Conservation (phyloP, 2,113 vertebrate genomes). For the Psilopogon haemacephalus region DNA sequence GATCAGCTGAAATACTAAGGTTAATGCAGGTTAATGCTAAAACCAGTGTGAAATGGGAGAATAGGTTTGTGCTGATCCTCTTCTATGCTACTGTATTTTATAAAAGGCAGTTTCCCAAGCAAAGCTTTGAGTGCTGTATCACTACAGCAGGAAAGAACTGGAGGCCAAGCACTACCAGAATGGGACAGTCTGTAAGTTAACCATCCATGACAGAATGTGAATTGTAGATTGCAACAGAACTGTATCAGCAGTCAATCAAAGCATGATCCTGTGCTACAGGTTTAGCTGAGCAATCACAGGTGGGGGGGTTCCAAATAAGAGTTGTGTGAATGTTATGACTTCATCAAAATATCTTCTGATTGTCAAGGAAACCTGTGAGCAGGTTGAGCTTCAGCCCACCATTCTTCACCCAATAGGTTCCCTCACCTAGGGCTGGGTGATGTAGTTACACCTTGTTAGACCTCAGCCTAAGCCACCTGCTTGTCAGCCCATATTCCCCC, state of each 20-base stretch:
- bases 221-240: background rate
- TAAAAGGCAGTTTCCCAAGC: background rate
- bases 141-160: background rate
- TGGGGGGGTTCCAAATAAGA: background rate
- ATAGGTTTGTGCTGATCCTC: background rate
- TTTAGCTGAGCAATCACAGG: background rate
- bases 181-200: background rate
- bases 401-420: background rate
- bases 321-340: background rate
- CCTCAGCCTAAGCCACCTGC: background rate
- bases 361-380: background rate
- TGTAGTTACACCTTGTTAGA: background rate
- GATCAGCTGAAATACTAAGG: background rate
- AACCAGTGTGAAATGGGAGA: background rate
- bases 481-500: background rate
- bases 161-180: background rate
- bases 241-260: background rate
- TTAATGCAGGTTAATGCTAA: background rate
- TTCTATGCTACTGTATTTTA: background rate
- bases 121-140: background rate
- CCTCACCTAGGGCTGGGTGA: background rate
- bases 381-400: background rate
- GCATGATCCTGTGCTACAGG: background rate
- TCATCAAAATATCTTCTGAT: background rate
- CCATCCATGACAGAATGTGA: accelerated